phyloP scores from a whole-genome alignment of 2,113 vertebrate genomes.

The Mola mola region DNA sequence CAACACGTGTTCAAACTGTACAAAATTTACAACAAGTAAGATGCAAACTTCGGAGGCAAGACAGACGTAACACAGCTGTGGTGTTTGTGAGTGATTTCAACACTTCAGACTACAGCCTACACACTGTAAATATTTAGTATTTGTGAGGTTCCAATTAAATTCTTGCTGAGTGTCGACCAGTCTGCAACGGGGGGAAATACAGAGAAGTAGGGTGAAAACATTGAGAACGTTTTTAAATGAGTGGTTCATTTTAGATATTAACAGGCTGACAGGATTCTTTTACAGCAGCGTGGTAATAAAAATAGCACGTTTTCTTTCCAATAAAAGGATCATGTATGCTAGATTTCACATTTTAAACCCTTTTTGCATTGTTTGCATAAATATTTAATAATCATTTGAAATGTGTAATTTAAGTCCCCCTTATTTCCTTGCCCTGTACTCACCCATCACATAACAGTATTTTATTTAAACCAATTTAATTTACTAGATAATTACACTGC shows the following conservation, averaged over 20 bases:
- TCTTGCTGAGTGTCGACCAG: not conserved
- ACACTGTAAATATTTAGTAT: not conserved
- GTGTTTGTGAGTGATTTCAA: constrained; percentile 35
- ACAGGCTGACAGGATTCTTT: not conserved
- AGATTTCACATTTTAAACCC: not conserved
- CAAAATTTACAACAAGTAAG: constrained; percentile 91
- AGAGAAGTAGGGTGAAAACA: not conserved
- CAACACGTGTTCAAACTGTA: constrained; percentile 90
- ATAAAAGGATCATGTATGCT: not conserved
- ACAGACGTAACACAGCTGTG: constrained; percentile 63
- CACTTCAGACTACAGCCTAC: constrained; percentile 16
- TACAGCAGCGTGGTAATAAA: constrained; percentile 11
- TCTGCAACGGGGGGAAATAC: not conserved
- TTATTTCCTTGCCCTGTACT: not conserved
- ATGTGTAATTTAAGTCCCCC: too few relatives aligned
- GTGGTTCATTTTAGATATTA: constrained; percentile 2
- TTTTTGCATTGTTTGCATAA: not conserved
- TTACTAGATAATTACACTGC: not conserved
- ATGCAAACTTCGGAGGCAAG: constrained; percentile 79
- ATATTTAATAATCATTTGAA: too few relatives aligned
- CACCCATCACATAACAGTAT: not conserved
- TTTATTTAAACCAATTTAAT: not conserved
- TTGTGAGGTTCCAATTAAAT: constrained; percentile 9
- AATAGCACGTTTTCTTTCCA: not conserved
- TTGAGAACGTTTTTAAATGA: not conserved